These are phyloP conservation scores for Diarsia rubi DNA, from an alignment of 2,888 invertebrate species.

Conservation along the genomic window DNA sequence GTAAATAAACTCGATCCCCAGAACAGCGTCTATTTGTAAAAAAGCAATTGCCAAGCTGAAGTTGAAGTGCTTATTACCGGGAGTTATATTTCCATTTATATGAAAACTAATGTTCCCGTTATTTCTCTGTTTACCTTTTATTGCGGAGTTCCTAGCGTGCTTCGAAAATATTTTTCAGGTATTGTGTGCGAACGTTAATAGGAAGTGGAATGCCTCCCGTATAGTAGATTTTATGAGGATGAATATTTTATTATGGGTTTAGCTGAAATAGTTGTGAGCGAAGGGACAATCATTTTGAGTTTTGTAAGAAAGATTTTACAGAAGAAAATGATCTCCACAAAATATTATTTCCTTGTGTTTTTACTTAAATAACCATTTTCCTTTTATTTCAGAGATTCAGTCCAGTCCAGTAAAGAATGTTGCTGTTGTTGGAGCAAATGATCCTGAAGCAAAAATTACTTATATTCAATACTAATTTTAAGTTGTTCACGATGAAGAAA, in stretches of 20 bases:
- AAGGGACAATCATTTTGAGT: background rate
- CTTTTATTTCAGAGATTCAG: no score
- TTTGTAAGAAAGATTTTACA: background rate
- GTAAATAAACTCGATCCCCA: slow-evolving; percentile 80
- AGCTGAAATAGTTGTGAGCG: background rate
- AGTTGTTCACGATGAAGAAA: background rate
- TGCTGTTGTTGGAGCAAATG: background rate
- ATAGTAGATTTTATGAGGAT: slow-evolving; percentile 14
- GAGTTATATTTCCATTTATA: slow-evolving; percentile 71
- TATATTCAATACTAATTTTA: background rate
- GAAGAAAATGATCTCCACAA: background rate
- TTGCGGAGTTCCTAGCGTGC: slow-evolving; percentile 60
- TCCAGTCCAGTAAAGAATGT: background rate
- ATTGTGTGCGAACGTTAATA: slow-evolving; percentile 41
- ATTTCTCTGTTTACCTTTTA: slow-evolving; percentile 67
- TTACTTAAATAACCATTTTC: background rate
- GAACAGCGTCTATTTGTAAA: slow-evolving; percentile 75
- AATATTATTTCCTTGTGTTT: background rate
- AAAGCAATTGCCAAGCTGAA: slow-evolving; percentile 70
- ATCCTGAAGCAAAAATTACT: background rate
- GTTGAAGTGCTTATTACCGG: slow-evolving; percentile 70
- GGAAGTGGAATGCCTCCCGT: slow-evolving; percentile 22
- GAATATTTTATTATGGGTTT: slow-evolving; percentile 8
- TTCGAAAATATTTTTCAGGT: slow-evolving; percentile 49
- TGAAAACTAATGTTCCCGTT: slow-evolving; percentile 69